Evolutionary conservation across 2,888 invertebrate genomes (phyloP).

Genomic region (Phytoseiulus persimilis): DNA sequence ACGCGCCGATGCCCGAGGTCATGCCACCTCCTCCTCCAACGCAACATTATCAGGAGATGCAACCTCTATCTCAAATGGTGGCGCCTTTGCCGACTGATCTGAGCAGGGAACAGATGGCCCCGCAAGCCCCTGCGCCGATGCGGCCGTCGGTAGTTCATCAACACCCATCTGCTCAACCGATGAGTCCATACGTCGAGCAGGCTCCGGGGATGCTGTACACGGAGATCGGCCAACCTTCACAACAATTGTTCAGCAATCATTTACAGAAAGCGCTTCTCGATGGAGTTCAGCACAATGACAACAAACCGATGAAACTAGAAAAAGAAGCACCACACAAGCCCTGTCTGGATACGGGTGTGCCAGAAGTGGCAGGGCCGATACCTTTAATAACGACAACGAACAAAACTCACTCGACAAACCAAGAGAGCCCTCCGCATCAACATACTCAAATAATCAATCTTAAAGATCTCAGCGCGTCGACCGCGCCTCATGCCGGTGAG

Average conservation of each 20-base stretch:
- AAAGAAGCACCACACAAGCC: not conserved
- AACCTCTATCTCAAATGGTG: not conserved
- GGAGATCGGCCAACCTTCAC: not conserved
- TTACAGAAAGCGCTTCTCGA: not conserved
- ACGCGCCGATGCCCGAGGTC: not conserved
- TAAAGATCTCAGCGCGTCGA: not conserved
- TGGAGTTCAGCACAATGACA: not conserved
- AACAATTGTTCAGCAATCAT: not conserved
- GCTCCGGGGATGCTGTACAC: slow-evolving; percentile 7
- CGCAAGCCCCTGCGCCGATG: not conserved
- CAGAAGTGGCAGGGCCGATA: not conserved
- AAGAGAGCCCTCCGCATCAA: not conserved
- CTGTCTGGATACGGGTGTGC: not conserved
- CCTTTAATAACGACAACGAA: not conserved
- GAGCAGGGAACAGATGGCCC: not conserved
- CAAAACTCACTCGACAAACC: not conserved
- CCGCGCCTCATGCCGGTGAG: not conserved
- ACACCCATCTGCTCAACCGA: not conserved
- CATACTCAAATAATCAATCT: not conserved
- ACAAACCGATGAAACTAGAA: not conserved
- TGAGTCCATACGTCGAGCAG: not conserved
- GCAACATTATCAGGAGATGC: slow-evolving; percentile 32
- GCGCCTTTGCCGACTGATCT: not conserved
- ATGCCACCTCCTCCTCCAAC: slow-evolving; percentile 15
- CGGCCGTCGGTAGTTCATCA: not conserved